Base-by-base conservation (phyloP, 2,888 invertebrate species). In the Tenodera sinensis region DNA sequence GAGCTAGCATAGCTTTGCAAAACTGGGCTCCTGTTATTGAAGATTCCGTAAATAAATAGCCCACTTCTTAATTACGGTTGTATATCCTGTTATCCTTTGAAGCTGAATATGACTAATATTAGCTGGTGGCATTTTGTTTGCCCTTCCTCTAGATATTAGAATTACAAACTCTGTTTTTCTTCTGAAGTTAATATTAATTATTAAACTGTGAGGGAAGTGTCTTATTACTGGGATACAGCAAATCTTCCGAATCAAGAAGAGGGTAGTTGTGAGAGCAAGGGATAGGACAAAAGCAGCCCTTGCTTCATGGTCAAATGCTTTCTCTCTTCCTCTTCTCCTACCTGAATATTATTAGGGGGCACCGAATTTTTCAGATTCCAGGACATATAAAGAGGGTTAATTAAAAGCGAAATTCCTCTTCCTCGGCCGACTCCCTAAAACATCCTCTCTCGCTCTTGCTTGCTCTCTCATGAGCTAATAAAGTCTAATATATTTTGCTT, bases 401-500 rank as follows among this genome's bases (percentile, higher is more conserved):
- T 87, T 87, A 87, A 87, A 87, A 87, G 87, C 81, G 47, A 71
- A 87, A 87, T 87, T 87, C 87, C 83, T 87, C 87, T 87, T 87
- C 87, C 87, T 87, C 87, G 81, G 82, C 87, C 82, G 20, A n/a
- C 81, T 87, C 85, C 25, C 81, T 54, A 81, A 84, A 34, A 25
- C 34, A 25, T 30, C 83, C 83, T 34, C 83, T 83, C 30, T 30
- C 54, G 3, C 83, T 28, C 34, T 71, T 20, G 14, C 82, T 81
- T 20, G 14, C 89, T 87, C 81, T 85, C 82, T 89, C 89, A 89
- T 85, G 89, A 89, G 85, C 90, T 90, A 90, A 90, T 90, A 89
- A 90, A 90, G 89, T 89, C 88, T 89, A 88, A 88, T 90, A 89
- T 89, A 89, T 89, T 89, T 88, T 90, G 90, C 89, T 86, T 87